Percentiles rank a stretch among this genome's conserved stretches.
phyloP scores from a whole-genome alignment of 1,140 invertebrate genomes.

The Drosophila sucinea region DNA sequence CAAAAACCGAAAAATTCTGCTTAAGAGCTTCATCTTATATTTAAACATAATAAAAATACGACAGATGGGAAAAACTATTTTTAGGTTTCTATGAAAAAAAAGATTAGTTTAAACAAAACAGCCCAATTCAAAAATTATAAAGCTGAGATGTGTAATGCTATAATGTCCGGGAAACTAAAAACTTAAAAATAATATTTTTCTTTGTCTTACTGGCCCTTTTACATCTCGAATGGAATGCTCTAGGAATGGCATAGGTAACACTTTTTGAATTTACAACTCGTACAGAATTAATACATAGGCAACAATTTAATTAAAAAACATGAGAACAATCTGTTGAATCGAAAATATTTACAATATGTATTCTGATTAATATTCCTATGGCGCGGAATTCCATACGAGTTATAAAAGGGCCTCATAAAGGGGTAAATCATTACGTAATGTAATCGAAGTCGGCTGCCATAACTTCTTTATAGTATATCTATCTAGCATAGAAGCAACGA shows the following conservation, averaged over 20 bases:
- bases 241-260: conserved; percentile 5
- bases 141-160: conserved; percentile 60
- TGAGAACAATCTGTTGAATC: background rate
- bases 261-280: conserved; percentile 7
- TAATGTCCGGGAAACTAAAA: background rate
- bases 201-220: background rate
- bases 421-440: conserved; percentile 26
- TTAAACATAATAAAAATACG: conserved; percentile 64
- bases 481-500: conserved; percentile 27
- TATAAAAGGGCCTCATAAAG: background rate
- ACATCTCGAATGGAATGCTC: background rate
- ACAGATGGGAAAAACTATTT: conserved; percentile 13
- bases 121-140: conserved; percentile 42
- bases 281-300: conserved; percentile 1
- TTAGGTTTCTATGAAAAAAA: too few species aligned
- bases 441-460: background rate
- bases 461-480: conserved; percentile 21
- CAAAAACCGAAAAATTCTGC: conserved; percentile 7
- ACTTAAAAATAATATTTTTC: conserved; percentile 1
- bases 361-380: background rate
- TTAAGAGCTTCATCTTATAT: conserved; percentile 21
- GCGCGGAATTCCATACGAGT: background rate
- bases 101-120: conserved; percentile 36
- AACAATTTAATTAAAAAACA: background rate
- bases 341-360: conserved; percentile 13